Percentiles rank a stretch among this genome's conserved stretches.
Conservation (phyloP, 2,888 invertebrate species). For the Eupithecia vulgata region DNA sequence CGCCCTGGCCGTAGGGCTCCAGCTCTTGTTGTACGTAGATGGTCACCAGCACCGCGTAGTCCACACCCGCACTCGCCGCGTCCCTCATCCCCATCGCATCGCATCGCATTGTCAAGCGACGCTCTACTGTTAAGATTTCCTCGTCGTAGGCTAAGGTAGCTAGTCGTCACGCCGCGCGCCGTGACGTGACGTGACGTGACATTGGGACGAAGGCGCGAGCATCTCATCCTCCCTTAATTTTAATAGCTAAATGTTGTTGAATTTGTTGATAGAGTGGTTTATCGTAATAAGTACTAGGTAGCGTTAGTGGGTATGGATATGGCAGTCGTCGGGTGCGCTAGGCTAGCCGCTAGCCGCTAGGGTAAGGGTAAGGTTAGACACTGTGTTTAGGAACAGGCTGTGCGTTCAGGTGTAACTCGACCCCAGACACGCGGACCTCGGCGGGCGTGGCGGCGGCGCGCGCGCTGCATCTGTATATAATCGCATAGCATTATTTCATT, state of each 20-base stretch:
- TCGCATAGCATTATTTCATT: constrained; percentile 81
- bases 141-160: constrained; percentile 39
- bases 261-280: constrained; percentile 82
- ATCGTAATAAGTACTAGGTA: constrained; percentile 74
- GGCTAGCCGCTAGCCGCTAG: constrained; percentile 47
- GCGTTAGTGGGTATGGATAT: constrained; percentile 68
- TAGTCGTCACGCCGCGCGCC: constrained; percentile 37
- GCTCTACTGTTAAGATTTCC: constrained; percentile 34
- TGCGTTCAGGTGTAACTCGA: constrained; percentile 77
- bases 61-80: constrained; percentile 25
- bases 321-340: constrained; percentile 73
- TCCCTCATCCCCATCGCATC: constrained; percentile 18
- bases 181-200: constrained; percentile 36
- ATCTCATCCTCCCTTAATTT: constrained; percentile 73
- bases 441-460: constrained; percentile 59
- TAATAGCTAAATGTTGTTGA: constrained; percentile 84
- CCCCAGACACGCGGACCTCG: constrained; percentile 69
- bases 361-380: constrained; percentile 68
- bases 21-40: constrained; percentile 35
- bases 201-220: constrained; percentile 39
- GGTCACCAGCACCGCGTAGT: constrained; percentile 31
- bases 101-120: constrained; percentile 32
- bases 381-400: constrained; percentile 78
- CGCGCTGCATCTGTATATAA: constrained; percentile 75
- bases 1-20: background rate